phyloP scores from a whole-genome alignment of 1,140 invertebrate genomes.

The Nebria ingens region DNA sequence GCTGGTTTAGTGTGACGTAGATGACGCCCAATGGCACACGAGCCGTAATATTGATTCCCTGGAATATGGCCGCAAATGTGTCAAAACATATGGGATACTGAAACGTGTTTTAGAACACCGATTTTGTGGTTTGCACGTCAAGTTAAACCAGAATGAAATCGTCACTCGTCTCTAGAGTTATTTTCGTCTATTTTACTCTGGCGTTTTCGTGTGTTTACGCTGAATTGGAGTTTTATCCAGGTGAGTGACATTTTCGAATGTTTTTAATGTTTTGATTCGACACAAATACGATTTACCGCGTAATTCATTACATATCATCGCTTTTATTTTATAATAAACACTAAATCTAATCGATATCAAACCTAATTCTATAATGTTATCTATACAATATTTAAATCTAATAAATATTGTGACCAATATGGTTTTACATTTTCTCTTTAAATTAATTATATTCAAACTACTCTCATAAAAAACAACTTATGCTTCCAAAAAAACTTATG shows the following conservation, averaged over 20 bases:
- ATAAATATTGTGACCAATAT: no score
- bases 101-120: no score
- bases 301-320: no score
- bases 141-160: conserved; percentile 1
- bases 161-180: not conserved
- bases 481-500: no score
- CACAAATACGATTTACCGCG: no score
- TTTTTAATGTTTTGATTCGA: not conserved
- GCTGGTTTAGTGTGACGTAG: conserved; percentile 11
- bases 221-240: conserved; percentile 14
- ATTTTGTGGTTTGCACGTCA: not conserved
- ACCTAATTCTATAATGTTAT: no score
- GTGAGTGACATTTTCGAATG: conserved; percentile 6
- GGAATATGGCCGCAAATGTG: conserved; percentile 12
- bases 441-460: no score
- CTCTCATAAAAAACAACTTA: no score
- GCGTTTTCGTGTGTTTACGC: not conserved
- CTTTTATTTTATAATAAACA: no score
- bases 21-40: conserved; percentile 7
- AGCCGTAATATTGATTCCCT: conserved; percentile 11
- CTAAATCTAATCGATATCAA: no score
- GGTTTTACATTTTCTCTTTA: no score
- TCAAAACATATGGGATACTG: conserved; percentile 16
- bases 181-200: conserved; percentile 1
- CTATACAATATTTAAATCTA: no score